Conservation (phyloP, 2,797 vertebrate species). For the Lepus oiostolus region DNA sequence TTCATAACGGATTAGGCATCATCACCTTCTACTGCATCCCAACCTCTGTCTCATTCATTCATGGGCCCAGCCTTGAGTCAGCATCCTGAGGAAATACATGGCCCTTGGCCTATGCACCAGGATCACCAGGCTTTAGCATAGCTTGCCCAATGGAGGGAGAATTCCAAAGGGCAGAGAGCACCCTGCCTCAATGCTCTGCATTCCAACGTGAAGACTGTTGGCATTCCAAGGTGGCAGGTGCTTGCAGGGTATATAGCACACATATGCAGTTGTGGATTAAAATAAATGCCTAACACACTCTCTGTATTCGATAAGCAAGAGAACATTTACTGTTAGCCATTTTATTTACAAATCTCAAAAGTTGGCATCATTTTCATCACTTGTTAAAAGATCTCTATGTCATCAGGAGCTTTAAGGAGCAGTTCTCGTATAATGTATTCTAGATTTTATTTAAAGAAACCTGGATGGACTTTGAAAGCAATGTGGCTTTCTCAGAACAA, state of each 20-base stretch:
- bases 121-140: background rate
- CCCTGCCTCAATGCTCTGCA: background rate
- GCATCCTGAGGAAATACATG: background rate
- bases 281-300: background rate
- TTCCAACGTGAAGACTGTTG: background rate
- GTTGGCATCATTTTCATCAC: slow-evolving; percentile 56
- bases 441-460: slow-evolving; percentile 81
- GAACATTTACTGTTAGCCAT: background rate
- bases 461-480: slow-evolving; percentile 81
- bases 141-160: background rate
- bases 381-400: slow-evolving; percentile 74
- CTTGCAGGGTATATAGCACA: rapidly evolving
- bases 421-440: slow-evolving; percentile 81
- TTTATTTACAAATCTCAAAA: slow-evolving; percentile 76
- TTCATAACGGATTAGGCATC: background rate
- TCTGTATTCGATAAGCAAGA: background rate
- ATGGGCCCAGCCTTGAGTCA: background rate
- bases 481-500: slow-evolving; percentile 74
- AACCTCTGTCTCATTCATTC: background rate
- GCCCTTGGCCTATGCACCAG: background rate
- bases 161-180: background rate
- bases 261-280: background rate
- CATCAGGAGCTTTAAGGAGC: slow-evolving; percentile 72
- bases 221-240: background rate
- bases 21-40: background rate